phyloP scores from a whole-genome alignment of 2,888 invertebrate genomes.

The Volucella inflata region DNA sequence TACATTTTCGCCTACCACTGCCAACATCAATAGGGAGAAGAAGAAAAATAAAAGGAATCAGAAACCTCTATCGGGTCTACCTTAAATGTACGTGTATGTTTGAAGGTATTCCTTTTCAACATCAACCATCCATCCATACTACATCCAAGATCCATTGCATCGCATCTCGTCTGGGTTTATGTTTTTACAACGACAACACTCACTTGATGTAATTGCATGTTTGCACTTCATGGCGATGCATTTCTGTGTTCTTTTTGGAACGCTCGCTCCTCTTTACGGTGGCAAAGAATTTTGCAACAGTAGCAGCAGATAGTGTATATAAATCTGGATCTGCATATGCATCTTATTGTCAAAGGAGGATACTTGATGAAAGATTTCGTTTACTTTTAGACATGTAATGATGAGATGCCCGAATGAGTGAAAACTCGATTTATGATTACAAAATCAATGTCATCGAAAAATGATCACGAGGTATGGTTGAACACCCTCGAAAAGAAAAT shows the following conservation, averaged over 20 bases:
- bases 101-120: conserved; percentile 43
- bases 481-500: background rate
- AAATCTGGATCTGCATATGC: conserved; percentile 6
- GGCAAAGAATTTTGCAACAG: conserved; percentile 32
- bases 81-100: conserved; percentile 32
- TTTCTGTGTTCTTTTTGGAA: conserved; percentile 42
- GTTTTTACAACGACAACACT: conserved; percentile 60
- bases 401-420: background rate
- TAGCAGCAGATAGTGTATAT: too few species aligned
- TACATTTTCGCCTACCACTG: conserved; percentile 38
- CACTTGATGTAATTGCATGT: conserved; percentile 73
- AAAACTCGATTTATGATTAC: conserved; percentile 3
- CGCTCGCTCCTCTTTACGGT: conserved; percentile 22
- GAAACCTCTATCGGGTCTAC: conserved; percentile 46
- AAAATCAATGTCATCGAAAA: conserved; percentile 12
- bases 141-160: too few species aligned
- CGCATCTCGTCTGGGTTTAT: conserved; percentile 22
- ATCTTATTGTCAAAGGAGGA: conserved; percentile 33
- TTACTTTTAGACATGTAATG: conserved; percentile 5
- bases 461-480: background rate
- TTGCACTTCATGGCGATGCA: conserved; percentile 69
- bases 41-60: conserved; percentile 16
- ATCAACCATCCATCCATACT: conserved; percentile 2
- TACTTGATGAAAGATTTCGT: conserved; percentile 2
- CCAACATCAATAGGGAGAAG: conserved; percentile 7